Evolutionary conservation across 2,888 invertebrate species (phyloP), one percentile per base, ranked within the genome.

Genomic region (Timandra comae): DNA sequence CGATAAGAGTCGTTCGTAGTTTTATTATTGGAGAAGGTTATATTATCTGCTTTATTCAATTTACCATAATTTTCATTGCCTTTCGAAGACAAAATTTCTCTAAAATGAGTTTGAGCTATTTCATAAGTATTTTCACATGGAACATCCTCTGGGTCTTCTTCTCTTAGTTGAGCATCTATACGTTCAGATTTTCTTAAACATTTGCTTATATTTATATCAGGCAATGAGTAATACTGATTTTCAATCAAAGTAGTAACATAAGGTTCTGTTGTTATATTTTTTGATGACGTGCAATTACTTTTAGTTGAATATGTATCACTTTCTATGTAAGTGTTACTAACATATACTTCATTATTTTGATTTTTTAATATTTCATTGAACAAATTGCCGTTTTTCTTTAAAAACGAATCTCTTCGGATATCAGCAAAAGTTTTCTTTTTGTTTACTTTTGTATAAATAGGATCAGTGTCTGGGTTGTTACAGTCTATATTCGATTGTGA

Each of bases 221-320:
- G 92, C 42, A 92, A 73, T 11, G 91, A 91, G 67, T 90, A 89
- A 56, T 90, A 92, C 62, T 91, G 91, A 63, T 91, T 91, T 64
- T 90, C 90, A 41, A 86, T 78, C 41, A 90, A 66, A 16, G 87
- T 86, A 12, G 85, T 77, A 7, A 84, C 80, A 50, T 76, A 86
- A 20, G 86, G 85, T 61, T 87, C 86, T 31, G 84, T 82, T 13
- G 80, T 84, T 49, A 78, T 85, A 48, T 81, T 87, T 64, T 70
- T 86, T 33, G 68, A 61, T 34, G 75, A 86, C 37, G 67, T 81
- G 50, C 73, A 76, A 35, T 76, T 67, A 41, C 64, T 76, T 55
- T 75, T 77, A 27, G 69, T 69, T 29, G 74, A 75, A 49, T 70
- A 76, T 33, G 68, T 74, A 37, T 81, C 76, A 50, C 70, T 71